A percentile compares a stretch with the other conserved stretches of the same genome.
These are phyloP conservation scores for Hippolais icterina DNA, from an alignment of 2,113 vertebrate species.

Conservation along the genomic window DNA sequence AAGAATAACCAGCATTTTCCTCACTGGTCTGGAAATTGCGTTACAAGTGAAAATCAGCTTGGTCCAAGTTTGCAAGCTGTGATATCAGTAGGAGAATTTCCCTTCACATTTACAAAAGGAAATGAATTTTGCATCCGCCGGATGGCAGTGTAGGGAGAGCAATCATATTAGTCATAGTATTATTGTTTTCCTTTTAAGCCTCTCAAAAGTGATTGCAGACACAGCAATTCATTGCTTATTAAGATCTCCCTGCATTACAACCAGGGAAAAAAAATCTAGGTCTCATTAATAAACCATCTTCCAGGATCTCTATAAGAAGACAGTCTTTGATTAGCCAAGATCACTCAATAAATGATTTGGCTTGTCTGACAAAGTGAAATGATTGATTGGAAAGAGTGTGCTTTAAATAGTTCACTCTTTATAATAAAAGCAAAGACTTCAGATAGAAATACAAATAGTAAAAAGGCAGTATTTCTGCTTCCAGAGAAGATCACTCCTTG, in stretches of 20 bases:
- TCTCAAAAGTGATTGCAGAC: constrained; percentile 52
- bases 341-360: not conserved
- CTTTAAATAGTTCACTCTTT: not conserved
- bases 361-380: not conserved
- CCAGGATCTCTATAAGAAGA: not conserved
- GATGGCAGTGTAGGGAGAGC: constrained; percentile 59
- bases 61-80: not conserved
- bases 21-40: not conserved
- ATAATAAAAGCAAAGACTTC: not conserved
- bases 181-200: constrained; percentile 41
- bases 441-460: not conserved
- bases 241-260: constrained; percentile 26
- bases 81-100: constrained; percentile 26
- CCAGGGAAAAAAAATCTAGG: not conserved
- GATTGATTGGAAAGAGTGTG: not conserved
- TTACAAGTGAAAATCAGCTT: not conserved
- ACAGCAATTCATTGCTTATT: constrained; percentile 53
- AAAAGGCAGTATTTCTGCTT: not conserved
- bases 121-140: constrained; percentile 30
- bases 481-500: not conserved
- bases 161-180: not conserved
- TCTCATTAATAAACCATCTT: constrained; percentile 56
- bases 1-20: constrained; percentile 2
- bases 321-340: constrained; percentile 2
- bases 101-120: not conserved